A percentile compares a stretch with the other conserved stretches of the same genome.
These are phyloP conservation scores for Mesocricetus auratus DNA, from an alignment of 2,113 vertebrate genomes.

Conservation along the genomic window DNA sequence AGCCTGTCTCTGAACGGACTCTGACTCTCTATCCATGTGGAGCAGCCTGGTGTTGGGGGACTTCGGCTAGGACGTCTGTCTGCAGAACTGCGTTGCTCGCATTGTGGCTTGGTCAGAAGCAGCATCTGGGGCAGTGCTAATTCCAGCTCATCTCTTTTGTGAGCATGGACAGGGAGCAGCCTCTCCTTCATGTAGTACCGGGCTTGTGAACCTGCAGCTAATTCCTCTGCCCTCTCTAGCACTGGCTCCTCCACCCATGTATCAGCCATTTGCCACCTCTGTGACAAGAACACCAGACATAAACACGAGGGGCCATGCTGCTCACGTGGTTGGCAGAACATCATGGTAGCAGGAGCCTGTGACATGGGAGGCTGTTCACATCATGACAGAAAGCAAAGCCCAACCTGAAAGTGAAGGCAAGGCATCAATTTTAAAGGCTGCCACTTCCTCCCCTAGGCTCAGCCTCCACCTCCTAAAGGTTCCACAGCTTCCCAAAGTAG, in stretches of 20 bases:
- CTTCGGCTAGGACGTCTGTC: too few species aligned
- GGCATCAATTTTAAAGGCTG: not conserved
- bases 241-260: not conserved
- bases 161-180: accelerated
- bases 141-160: accelerated
- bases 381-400: not conserved
- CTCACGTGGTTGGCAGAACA: not conserved
- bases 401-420: not conserved
- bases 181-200: accelerated
- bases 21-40: accelerated
- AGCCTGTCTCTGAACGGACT: not conserved
- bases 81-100: not conserved
- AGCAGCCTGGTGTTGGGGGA: accelerated
- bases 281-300: not conserved
- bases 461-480: not conserved
- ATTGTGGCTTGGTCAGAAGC: not conserved
- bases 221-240: not conserved
- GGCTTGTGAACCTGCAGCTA: not conserved
- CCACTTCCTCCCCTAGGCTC: not conserved
- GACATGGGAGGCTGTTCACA: not conserved
- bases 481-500: not conserved
- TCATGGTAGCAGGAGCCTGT: not conserved
- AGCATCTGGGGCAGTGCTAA: too few species aligned
- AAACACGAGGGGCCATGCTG: not conserved
- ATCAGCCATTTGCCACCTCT: not conserved